Evolutionary conservation across 1,140 invertebrate species (phyloP).

Genomic region (Manduca sexta): DNA sequence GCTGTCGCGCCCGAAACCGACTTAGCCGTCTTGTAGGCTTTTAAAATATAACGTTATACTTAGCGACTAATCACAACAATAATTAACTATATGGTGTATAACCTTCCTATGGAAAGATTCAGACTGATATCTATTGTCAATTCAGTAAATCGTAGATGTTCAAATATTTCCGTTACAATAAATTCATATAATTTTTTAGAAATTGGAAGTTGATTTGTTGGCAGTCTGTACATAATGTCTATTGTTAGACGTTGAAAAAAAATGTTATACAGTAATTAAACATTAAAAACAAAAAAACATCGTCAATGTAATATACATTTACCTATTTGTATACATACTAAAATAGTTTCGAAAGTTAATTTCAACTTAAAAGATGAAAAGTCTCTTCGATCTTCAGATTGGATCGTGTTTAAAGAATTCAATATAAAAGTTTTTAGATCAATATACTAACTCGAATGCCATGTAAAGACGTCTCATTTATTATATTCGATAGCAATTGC

Average conservation of each 20-base stretch:
- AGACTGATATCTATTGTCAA: too few relatives aligned
- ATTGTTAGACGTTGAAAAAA: too few relatives aligned
- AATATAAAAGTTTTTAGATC: slow-evolving; percentile 9
- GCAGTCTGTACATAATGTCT: neutral
- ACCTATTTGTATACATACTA: too few relatives aligned
- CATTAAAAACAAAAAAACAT: neutral
- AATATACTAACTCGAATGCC: slow-evolving; percentile 1
- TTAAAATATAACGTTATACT: slow-evolving; percentile 39
- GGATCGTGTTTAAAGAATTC: slow-evolving; percentile 18
- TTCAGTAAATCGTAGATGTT: neutral
- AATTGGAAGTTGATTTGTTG: neutral
- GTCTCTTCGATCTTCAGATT: slow-evolving; percentile 25
- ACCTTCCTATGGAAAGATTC: neutral
- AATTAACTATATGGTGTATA: slow-evolving; percentile 18
- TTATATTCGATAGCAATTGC: slow-evolving; percentile 2
- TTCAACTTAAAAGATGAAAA: slow-evolving; percentile 2
- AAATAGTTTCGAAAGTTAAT: too few relatives aligned
- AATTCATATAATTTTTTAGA: neutral
- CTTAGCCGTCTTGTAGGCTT: slow-evolving; percentile 65
- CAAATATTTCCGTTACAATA: slow-evolving; percentile 1
- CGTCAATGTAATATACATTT: too few relatives aligned
- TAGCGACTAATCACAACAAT: slow-evolving; percentile 65
- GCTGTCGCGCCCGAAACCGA: slow-evolving; percentile 29
- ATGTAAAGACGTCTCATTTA: neutral
- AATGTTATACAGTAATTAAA: too few relatives aligned